Evolutionary conservation across 1,140 invertebrate genomes (phyloP), one percentile per base, ranked within the genome.

Genomic region (Drosophila ironensis): DNA sequence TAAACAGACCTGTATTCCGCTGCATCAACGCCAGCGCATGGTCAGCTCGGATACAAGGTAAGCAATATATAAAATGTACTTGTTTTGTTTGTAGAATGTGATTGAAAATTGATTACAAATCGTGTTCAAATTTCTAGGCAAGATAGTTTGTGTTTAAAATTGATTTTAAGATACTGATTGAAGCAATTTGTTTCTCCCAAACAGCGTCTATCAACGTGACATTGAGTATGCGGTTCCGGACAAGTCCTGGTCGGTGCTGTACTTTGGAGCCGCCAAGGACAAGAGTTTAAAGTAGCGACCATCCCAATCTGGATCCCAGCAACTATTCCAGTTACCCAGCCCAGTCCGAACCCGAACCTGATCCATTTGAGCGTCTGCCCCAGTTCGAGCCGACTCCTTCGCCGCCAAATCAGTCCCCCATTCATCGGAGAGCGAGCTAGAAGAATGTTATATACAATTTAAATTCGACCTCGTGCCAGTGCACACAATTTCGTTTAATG

Each of bases 161-260:
- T 22, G 5, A 22, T n/a, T n/a, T n/a, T n/a, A n/a, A n/a, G n/a
- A n/a, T n/a, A n/a, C n/a, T n/a, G n/a, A n/a, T n/a, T n/a, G n/a
- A 33, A 14, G 30, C 30, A 12, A 33, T 14, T 1, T 14, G n/a
- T 42, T 40, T 14, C 2, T 11, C 20, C 3, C 20, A 3, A 8
- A 0, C 0, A 48, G 47, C 33, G 4, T 60, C 0, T 41, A 8
- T 5, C 22, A 74, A 41, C 38, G 56, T 14, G 7, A 46, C 14
- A 7, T 35, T 12, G 40, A 72, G 2, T 68, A 56, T 24, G 75
- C 81, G 7, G 59, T 80, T 2, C 72, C 81, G 7, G 87, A 89
- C 35, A 89, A 89, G 37, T 89, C 87, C 5, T 89, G 87, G 81
- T 89, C 87, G 2, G 87, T 89, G 0, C 41, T 89, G 0, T 89